phyloP scores from a whole-genome alignment of 2,888 invertebrate species.

The Cephus nigrinus region DNA sequence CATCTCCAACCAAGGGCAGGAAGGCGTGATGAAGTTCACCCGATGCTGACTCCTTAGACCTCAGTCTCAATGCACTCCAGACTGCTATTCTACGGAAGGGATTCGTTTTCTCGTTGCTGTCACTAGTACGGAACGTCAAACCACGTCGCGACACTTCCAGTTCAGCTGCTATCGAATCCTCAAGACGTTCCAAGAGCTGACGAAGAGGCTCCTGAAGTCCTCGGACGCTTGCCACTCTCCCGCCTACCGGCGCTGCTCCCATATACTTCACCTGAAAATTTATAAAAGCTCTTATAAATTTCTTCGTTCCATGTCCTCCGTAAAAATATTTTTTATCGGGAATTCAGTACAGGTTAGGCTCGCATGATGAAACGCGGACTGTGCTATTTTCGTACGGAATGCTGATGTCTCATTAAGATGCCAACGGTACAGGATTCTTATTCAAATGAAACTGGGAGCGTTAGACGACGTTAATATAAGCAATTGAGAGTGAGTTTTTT shows the following conservation, averaged over 20 bases:
- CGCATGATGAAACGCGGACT: background rate
- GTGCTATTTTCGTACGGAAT: background rate
- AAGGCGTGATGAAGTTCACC: constrained; percentile 77
- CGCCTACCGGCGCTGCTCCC: constrained; percentile 82
- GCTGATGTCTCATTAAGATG: too few species aligned
- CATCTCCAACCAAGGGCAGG: constrained; percentile 74
- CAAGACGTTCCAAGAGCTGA: constrained; percentile 56
- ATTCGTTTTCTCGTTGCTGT: constrained; percentile 70
- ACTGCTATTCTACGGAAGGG: constrained; percentile 93
- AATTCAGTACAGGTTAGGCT: background rate
- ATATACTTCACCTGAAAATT: constrained; percentile 78
- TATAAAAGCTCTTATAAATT: background rate
- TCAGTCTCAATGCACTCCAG: constrained; percentile 90
- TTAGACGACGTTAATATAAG: background rate
- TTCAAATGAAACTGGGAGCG: background rate
- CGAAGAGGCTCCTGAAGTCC: constrained; percentile 83
- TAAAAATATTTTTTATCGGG: background rate
- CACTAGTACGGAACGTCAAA: constrained; percentile 56
- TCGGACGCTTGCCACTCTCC: constrained; percentile 84
- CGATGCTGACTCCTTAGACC: constrained; percentile 37
- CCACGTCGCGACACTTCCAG: constrained; percentile 61
- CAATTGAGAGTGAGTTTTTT: background rate
- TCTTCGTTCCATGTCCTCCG: background rate
- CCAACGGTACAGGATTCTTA: background rate
- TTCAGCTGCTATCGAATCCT: constrained; percentile 51